Conservation (phyloP, 2,888 invertebrate genomes). For the Chymomyza fuscimana region DNA sequence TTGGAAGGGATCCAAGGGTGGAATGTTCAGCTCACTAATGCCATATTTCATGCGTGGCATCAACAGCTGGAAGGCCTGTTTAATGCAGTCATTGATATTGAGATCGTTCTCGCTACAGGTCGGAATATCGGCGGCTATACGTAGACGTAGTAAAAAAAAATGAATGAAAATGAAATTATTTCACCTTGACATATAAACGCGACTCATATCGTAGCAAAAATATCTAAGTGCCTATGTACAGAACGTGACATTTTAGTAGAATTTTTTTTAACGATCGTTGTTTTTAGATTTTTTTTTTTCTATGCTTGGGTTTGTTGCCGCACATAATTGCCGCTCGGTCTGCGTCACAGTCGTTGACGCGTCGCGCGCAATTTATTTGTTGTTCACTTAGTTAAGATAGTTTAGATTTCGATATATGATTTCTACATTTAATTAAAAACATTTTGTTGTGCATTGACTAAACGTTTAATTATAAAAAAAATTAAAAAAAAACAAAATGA, state of each 20-base stretch:
- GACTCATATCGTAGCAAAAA: background rate
- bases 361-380: slow-evolving; percentile 41
- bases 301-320: slow-evolving; percentile 18
- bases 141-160: background rate
- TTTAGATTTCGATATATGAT: slow-evolving; percentile 23
- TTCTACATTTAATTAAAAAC: slow-evolving; percentile 45
- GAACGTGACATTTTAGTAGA: slow-evolving; percentile 59
- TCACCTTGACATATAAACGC: slow-evolving; percentile 55
- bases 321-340: slow-evolving; percentile 33
- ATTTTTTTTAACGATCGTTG: slow-evolving; percentile 26
- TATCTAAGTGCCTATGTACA: slow-evolving; percentile 43
- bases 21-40: slow-evolving; percentile 75
- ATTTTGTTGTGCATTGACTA: slow-evolving; percentile 33
- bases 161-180: slow-evolving; percentile 24
- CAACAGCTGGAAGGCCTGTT: slow-evolving; percentile 81
- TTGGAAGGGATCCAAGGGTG: slow-evolving; percentile 76
- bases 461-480: slow-evolving; percentile 26
- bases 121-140: slow-evolving; percentile 79
- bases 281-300: background rate
- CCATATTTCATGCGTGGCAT: slow-evolving; percentile 78
- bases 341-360: slow-evolving; percentile 38
- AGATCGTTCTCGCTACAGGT: slow-evolving; percentile 82
- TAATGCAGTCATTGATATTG: slow-evolving; percentile 83
- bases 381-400: background rate
- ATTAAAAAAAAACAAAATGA: slow-evolving; percentile 20